These are phyloP conservation scores for Masticophis lateralis DNA, from an alignment of 2,797 vertebrate species.

Conservation along the genomic window DNA sequence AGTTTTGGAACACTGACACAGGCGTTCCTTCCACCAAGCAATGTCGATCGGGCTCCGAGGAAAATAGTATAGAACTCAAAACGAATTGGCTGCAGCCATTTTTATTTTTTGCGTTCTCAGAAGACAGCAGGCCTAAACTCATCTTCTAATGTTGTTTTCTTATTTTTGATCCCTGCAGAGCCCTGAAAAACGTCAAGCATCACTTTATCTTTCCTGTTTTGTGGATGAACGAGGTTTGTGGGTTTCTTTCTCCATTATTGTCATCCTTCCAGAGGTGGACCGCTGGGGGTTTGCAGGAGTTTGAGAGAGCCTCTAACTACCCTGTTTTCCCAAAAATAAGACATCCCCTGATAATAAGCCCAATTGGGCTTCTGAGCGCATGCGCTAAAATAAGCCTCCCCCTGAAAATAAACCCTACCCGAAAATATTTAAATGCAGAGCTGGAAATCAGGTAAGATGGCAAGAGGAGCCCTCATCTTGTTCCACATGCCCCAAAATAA, in stretches of 20 bases:
- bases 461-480: no score
- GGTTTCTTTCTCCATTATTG: not conserved
- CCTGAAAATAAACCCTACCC: no score
- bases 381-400: no score
- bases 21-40: not conserved
- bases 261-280: not conserved
- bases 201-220: constrained; percentile 83
- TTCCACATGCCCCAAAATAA: no score
- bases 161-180: constrained; percentile 65
- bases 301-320: no score
- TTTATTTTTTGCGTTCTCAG: not conserved
- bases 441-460: no score
- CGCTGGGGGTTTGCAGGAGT: no score
- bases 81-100: not conserved
- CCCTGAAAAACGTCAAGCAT: constrained; percentile 75
- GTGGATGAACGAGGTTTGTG: constrained; percentile 94
- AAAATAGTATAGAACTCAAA: not conserved
- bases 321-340: no score
- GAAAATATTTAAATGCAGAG: no score
- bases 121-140: not conserved
- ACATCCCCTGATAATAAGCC: no score
- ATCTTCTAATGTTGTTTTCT: constrained; percentile 42
- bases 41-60: not conserved
- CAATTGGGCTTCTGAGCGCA: no score
- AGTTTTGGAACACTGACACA: no score